Evolutionary conservation across 2,888 invertebrate genomes (phyloP).

Genomic region (Harpalus rubripes): DNA sequence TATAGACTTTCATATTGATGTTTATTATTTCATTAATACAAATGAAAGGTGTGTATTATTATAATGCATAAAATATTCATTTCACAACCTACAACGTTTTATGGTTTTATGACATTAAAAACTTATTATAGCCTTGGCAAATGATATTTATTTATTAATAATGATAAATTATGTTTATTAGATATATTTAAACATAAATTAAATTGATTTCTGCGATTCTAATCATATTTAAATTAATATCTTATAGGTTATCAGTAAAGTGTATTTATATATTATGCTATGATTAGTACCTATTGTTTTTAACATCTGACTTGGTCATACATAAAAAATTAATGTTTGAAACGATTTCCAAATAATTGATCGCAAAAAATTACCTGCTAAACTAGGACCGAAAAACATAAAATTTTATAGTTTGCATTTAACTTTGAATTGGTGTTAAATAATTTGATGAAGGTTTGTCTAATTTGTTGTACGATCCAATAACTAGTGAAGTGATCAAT

Average conservation of each 20-base stretch:
- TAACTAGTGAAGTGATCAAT: too few relatives aligned
- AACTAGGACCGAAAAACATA: too few relatives aligned
- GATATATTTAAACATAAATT: background rate
- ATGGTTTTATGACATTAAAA: background rate
- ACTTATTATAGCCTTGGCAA: background rate
- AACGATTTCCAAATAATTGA: too few relatives aligned
- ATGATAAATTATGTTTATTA: background rate
- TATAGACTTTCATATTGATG: background rate
- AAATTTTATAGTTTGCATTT: too few relatives aligned
- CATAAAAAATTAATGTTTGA: too few relatives aligned
- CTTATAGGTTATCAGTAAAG: background rate
- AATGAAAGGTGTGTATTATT: slow-evolving; percentile 8
- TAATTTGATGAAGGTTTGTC: too few relatives aligned
- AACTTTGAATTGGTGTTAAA: too few relatives aligned
- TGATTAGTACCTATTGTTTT: too few relatives aligned
- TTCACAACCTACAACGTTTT: background rate
- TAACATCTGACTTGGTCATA: too few relatives aligned
- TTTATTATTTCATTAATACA: background rate
- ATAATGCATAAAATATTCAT: background rate
- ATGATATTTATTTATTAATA: background rate
- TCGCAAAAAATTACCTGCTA: too few relatives aligned
- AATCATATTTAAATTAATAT: background rate
- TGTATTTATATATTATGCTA: background rate
- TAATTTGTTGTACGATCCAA: too few relatives aligned
- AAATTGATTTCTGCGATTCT: background rate